Percentiles rank a stretch among this genome's conserved stretches.
phyloP scores from a whole-genome alignment of 2,113 vertebrate species.

The Semicossyphus pulcher region DNA sequence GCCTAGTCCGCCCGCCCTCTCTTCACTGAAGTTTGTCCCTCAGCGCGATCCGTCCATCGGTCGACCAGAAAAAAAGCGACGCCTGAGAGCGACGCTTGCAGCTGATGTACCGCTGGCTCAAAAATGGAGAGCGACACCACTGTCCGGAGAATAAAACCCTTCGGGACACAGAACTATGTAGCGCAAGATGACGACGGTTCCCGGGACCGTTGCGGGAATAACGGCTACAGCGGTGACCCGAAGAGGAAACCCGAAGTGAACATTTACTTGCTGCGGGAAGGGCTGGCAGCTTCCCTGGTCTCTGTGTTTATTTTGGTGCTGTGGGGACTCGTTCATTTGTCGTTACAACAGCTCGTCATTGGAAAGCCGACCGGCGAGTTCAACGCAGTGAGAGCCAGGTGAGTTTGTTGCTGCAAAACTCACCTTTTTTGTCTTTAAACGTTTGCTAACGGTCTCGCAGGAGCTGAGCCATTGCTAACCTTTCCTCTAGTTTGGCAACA shows the following conservation, averaged over 20 bases:
- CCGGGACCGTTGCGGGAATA: slow-evolving; percentile 45
- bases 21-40: slow-evolving; percentile 74
- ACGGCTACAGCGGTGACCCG: slow-evolving; percentile 67
- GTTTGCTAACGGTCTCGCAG: neutral
- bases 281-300: slow-evolving; percentile 71
- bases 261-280: slow-evolving; percentile 77
- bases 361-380: slow-evolving; percentile 80
- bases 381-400: slow-evolving; percentile 81
- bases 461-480: slow-evolving; percentile 26
- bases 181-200: slow-evolving; percentile 26
- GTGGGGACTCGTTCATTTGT: slow-evolving; percentile 83
- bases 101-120: slow-evolving; percentile 61
- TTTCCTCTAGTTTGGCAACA: slow-evolving; percentile 59
- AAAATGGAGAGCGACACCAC: slow-evolving; percentile 84
- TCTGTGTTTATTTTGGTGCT: slow-evolving; percentile 79
- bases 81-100: slow-evolving; percentile 43
- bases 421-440: neutral
- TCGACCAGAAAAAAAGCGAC: slow-evolving; percentile 24
- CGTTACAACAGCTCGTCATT: slow-evolving; percentile 82
- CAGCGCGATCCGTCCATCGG: slow-evolving; percentile 69
- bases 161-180: slow-evolving; percentile 41
- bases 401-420: slow-evolving; percentile 15
- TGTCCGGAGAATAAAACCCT: slow-evolving; percentile 77
- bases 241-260: slow-evolving; percentile 78
- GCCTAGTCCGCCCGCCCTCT: neutral